Base-by-base conservation (phyloP, 1,140 invertebrate species). In the Drosophila sucinea region DNA sequence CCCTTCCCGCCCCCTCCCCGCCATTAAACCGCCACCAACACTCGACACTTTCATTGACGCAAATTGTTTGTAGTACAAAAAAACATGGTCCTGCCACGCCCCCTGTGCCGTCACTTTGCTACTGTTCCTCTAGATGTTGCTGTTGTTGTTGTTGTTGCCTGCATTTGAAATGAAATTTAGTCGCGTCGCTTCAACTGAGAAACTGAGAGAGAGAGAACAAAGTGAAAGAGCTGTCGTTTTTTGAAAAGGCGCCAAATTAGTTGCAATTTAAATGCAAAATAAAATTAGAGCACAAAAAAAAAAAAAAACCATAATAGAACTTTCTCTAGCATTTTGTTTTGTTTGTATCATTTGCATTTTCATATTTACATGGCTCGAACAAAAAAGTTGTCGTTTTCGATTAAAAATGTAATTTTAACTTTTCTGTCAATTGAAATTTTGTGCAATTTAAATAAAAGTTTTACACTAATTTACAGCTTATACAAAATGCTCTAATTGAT, bases 21-120 rank as follows among this genome's bases (percentile, higher is more conserved):
- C 11, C 40, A 5, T 40, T 10, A 4, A 38, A 38, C 35, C 8
- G 27, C 44, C 8, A 7, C 70, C 10, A 35, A 51, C 51, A 60
- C 70, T 70, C 68, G 72, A 81, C 84, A 83, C 79, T 87, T 86
- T 86, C 82, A 73, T 70, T 79, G 83, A 81, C 75, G 77, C 77
- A 87, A 87, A 87, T 87, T 87, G 84, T 83, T 77, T 89, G 84
- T 81, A 70, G 83, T 77, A 77, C 73, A 56, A 60, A 68, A 76
- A 55, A 23, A 33, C 29, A 25, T 4, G 27, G 32, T n/a, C 6
- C 2, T 8, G 10, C 7, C n/a, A 17, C 17, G 17, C 44, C 5
- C 38, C 51, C 30, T 3, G 8, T 40, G 10, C 0, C 44, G 17
- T 6, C 35, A 8, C 10, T 6, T 17, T 41, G 17, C 17, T 17